Evolutionary conservation across 2,113 vertebrate genomes (phyloP).

Genomic region (Heterotilapia buettikoferi): DNA sequence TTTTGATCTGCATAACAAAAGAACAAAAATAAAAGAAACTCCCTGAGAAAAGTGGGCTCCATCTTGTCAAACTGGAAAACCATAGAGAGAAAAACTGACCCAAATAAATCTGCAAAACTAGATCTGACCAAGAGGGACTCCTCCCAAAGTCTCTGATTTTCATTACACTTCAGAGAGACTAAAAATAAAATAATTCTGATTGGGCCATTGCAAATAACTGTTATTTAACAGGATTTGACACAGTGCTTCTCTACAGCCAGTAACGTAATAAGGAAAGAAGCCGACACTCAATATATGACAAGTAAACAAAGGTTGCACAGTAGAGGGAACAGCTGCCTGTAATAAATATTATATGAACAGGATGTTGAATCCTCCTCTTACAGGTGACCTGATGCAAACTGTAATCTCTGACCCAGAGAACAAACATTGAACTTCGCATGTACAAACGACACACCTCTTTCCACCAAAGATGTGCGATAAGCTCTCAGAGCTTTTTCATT

Average conservation of each 20-base stretch:
- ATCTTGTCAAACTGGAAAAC: not conserved
- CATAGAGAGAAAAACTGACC: not conserved
- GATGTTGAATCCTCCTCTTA: not conserved
- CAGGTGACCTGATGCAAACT: not conserved
- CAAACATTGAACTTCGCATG: not conserved
- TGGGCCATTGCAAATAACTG: not conserved
- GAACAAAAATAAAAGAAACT: not conserved
- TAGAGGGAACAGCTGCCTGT: not conserved
- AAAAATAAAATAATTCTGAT: not conserved
- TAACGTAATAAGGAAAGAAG: not conserved
- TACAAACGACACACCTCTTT: not conserved
- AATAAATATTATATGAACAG: not conserved
- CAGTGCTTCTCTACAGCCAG: not conserved
- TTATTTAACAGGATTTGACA: not conserved
- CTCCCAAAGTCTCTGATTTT: not conserved
- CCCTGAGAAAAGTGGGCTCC: not conserved
- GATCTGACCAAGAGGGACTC: not conserved
- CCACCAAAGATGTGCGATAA: not conserved
- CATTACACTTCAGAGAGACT: not conserved
- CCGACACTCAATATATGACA: not conserved
- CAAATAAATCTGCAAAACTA: slow-evolving; percentile 5
- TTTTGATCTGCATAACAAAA: slow-evolving; percentile 8
- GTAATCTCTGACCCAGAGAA: not conserved
- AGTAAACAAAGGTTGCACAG: not conserved
- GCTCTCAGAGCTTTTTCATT: not conserved